phyloP scores from a whole-genome alignment of 2,888 invertebrate species.

The Salpingus planirostris region DNA sequence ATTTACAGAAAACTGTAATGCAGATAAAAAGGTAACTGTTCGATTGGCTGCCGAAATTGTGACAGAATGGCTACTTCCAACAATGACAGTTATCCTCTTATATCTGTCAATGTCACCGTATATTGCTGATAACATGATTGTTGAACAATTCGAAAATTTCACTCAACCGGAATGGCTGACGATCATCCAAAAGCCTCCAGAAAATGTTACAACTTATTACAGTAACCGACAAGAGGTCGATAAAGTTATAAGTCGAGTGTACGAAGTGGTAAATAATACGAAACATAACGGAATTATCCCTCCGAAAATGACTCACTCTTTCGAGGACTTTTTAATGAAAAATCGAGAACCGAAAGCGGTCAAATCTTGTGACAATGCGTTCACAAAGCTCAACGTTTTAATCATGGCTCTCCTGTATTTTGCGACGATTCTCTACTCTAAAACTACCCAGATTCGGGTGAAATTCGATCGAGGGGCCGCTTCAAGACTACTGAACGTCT shows the following conservation, averaged over 20 bases:
- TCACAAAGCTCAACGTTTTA: slow-evolving; percentile 24
- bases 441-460: slow-evolving; percentile 21
- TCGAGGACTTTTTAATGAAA: slow-evolving; percentile 6
- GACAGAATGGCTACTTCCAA: slow-evolving; percentile 22
- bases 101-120: slow-evolving; percentile 22
- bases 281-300: too few relatives aligned
- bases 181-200: slow-evolving; percentile 3
- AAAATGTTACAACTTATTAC: slow-evolving; percentile 19
- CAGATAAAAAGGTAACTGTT: slow-evolving; percentile 1
- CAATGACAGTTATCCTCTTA: slow-evolving; percentile 19
- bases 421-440: slow-evolving; percentile 28
- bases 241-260: slow-evolving; percentile 29
- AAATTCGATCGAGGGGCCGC: slow-evolving; percentile 17
- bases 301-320: not conserved
- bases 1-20: slow-evolving; percentile 1
- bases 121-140: too few relatives aligned
- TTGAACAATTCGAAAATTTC: too few relatives aligned
- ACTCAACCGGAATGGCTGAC: too few relatives aligned
- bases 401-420: slow-evolving; percentile 28
- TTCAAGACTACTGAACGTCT: slow-evolving; percentile 20
- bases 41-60: slow-evolving; percentile 13
- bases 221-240: slow-evolving; percentile 26
- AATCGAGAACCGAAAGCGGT: not conserved
- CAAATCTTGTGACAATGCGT: not conserved
- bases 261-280: slow-evolving; percentile 28